Base-by-base conservation (phyloP, 2,888 invertebrate species). In the Ennomos quercinarius region DNA sequence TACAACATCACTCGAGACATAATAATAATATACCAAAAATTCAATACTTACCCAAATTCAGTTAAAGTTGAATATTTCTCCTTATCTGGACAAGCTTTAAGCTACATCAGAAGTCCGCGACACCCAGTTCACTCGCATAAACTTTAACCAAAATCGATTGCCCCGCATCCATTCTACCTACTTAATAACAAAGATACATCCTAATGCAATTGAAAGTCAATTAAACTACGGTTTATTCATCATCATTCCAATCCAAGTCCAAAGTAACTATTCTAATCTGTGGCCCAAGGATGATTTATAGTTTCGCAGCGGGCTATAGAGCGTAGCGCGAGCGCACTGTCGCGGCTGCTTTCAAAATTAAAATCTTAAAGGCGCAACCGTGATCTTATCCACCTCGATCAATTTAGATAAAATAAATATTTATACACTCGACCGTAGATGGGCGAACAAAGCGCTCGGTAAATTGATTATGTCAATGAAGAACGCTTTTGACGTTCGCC, bases 371-470 rank as follows among this genome's bases (percentile, higher is more conserved):
- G 78, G 79, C 81, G 80, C 83, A 78, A 82, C 85, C 83, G 88
- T 84, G 91, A 91, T 91, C 89, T 91, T 91, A 92, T 91, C 91
- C 87, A 76, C 67, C 77, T 87, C 86, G 92, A 92, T 92, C 92
- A 88, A 91, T 92, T 91, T 91, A 92, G 91, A 92, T 92, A 92
- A 91, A 92, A 91, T 90, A 92, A 92, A 92, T 92, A 92, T 92
- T 91, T 92, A 91, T 92, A 91, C 87, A 87, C 85, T 86, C 83
- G 83, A 81, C 84, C 83, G 84, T 84, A 82, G 89, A 90, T 87
- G 86, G 82, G 84, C 84, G 86, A 89, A 91, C 91, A 90, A 90
- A 90, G 88, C 87, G 83, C 84, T 81, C 81, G 74, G 86, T 87
- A 89, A 91, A 91, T 91, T 91, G 91, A 92, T 92, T 91, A 87